Conservation (phyloP, 2,888 invertebrate species). For the Pogonocherus hispidulus region DNA sequence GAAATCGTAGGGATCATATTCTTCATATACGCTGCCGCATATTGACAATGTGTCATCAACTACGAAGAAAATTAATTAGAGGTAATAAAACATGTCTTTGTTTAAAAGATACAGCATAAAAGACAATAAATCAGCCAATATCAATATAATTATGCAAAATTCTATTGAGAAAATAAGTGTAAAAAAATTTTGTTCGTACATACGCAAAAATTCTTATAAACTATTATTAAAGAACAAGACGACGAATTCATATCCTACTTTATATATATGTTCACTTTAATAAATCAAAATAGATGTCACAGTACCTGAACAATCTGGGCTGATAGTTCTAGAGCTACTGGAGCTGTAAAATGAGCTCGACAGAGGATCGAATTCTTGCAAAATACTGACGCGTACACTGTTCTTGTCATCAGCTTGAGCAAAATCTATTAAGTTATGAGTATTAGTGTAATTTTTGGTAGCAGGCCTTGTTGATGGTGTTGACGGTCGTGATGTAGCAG, state of each 20-base stretch:
- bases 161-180: too few species aligned
- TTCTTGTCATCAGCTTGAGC: constrained; percentile 70
- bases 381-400: constrained; percentile 77
- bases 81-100: too few species aligned
- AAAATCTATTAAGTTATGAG: constrained; percentile 73
- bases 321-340: constrained; percentile 60
- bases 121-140: too few species aligned
- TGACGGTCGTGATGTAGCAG: constrained; percentile 32
- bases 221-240: too few species aligned
- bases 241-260: too few species aligned
- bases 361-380: constrained; percentile 91
- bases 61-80: constrained; percentile 32
- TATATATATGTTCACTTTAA: too few species aligned
- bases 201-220: too few species aligned
- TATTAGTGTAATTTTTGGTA: constrained; percentile 35
- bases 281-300: neutral
- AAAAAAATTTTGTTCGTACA: too few species aligned
- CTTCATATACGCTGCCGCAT: constrained; percentile 79
- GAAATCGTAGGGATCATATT: constrained; percentile 85
- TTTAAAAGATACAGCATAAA: too few species aligned
- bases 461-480: neutral
- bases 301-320: constrained; percentile 71
- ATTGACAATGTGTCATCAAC: constrained; percentile 72
- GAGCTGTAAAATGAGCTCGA: constrained; percentile 70
- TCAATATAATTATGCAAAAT: too few species aligned